These are phyloP conservation scores for Neolamprologus tretocephalus DNA, from an alignment of 2,113 vertebrate species.

Conservation along the genomic window DNA sequence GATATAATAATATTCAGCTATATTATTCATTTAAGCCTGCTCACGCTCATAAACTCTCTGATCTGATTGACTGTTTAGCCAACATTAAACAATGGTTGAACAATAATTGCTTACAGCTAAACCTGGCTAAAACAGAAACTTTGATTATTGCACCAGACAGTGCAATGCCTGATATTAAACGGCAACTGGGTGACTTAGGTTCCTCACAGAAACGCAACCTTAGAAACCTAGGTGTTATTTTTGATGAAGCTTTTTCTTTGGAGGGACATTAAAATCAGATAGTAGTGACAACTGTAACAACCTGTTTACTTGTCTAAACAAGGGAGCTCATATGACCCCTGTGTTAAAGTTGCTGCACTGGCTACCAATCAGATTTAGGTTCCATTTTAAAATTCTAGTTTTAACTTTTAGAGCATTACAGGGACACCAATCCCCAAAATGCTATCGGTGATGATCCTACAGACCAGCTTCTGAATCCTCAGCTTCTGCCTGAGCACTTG, in stretches of 20 bases:
- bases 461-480: neutral
- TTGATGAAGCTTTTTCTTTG: neutral
- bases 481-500: neutral
- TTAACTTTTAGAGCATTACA: neutral
- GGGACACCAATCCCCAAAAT: neutral
- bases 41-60: accelerated
- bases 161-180: accelerated
- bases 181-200: accelerated
- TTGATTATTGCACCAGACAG: neutral
- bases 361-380: neutral
- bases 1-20: neutral
- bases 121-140: accelerated
- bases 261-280: accelerated
- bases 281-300: neutral
- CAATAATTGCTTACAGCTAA: neutral
- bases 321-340: neutral
- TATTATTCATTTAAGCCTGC: neutral
- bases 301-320: neutral
- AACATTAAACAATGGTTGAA: neutral
- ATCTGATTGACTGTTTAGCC: neutral
- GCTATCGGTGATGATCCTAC: neutral
- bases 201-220: accelerated
- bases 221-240: neutral
- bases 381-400: neutral
- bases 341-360: neutral